Percentiles rank a stretch among this genome's conserved stretches.
These are phyloP conservation scores for Amphimallon solstitiale DNA, from an alignment of 2,888 invertebrate genomes.

Conservation along the genomic window DNA sequence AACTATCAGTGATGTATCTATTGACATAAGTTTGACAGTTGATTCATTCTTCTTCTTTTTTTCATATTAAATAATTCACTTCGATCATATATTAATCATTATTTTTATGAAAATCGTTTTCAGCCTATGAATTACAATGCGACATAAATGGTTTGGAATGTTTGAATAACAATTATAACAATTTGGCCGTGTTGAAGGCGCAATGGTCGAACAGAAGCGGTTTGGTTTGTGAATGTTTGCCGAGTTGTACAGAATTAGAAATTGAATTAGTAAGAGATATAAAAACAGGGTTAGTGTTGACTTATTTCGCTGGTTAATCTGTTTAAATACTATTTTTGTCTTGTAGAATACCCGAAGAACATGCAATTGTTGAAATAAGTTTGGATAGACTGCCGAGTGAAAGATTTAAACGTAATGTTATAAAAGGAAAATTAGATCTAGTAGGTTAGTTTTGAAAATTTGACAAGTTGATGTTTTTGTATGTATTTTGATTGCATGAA, in stretches of 20 bases:
- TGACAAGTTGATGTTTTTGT: no score
- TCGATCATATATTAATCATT: no score
- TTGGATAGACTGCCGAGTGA: conserved; percentile 75
- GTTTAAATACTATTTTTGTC: not conserved
- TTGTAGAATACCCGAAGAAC: conserved; percentile 55
- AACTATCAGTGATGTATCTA: no score
- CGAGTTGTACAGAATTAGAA: conserved; percentile 78
- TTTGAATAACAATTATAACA: conserved; percentile 69
- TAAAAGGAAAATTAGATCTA: conserved; percentile 72
- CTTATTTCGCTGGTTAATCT: not conserved
- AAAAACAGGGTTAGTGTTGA: conserved; percentile 56
- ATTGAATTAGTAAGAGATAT: conserved; percentile 71
- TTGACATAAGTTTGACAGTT: not conserved
- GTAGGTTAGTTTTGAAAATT: conserved; percentile 71
- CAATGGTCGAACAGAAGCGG: conserved; percentile 73
- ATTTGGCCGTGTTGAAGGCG: conserved; percentile 74
- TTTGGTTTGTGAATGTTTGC: conserved; percentile 74
- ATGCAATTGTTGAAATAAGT: conserved; percentile 67
- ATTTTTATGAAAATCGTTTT: not conserved
- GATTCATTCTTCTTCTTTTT: not conserved
- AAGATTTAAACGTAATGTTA: conserved; percentile 72
- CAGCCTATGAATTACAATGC: conserved; percentile 59
- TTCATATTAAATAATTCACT: no score
- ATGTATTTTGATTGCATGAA: no score
- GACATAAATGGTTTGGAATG: conserved; percentile 74